Evolutionary conservation across 2,113 vertebrate species (phyloP).

Genomic region (Halcyon malimbica): DNA sequence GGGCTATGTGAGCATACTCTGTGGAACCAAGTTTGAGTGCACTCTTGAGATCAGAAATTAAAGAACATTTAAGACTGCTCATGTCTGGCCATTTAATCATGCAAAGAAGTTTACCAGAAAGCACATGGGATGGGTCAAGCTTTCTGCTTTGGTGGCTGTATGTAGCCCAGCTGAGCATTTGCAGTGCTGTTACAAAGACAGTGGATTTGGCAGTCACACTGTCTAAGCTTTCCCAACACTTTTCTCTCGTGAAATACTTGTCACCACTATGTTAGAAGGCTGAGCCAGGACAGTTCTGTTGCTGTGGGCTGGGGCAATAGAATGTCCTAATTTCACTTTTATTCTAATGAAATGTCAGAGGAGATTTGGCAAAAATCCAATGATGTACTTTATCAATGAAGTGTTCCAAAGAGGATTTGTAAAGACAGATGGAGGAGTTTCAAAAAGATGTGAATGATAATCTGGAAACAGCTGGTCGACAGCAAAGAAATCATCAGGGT

Average conservation of each 20-base stretch:
- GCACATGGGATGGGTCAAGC: fast-evolving
- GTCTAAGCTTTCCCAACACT: background rate
- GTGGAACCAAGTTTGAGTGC: background rate
- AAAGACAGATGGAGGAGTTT: background rate
- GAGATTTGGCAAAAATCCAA: background rate
- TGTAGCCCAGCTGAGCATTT: background rate
- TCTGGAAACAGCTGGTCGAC: background rate
- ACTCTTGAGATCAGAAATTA: background rate
- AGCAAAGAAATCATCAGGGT: background rate
- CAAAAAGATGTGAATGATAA: background rate
- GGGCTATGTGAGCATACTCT: background rate
- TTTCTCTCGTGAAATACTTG: background rate
- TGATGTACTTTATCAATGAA: background rate
- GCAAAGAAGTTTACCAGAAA: background rate
- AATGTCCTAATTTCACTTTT: background rate
- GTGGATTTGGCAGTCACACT: background rate
- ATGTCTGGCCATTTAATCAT: background rate
- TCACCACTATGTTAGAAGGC: background rate
- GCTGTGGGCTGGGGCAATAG: background rate
- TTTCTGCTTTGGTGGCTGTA: background rate
- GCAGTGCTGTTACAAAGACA: background rate
- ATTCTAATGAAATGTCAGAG: background rate
- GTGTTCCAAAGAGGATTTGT: background rate
- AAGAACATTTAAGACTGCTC: background rate
- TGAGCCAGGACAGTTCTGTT: background rate